Base-by-base conservation (phyloP, 2,888 invertebrate species). In the Lasioglossum marginatum region DNA sequence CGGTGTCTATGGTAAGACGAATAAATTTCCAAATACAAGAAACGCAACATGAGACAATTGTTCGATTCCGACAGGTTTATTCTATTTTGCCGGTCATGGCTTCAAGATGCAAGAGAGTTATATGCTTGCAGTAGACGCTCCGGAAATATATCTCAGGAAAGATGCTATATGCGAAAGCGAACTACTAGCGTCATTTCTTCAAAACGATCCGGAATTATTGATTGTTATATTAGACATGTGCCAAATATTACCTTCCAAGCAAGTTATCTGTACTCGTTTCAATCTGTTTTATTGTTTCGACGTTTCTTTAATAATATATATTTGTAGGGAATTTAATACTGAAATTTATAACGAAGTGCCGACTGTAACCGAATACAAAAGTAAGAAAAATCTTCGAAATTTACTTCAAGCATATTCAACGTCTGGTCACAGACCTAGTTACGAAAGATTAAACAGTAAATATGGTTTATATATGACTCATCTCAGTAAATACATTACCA, bases 81-180 rank as follows among this genome's bases (percentile, higher is more conserved):
- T 95, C 81, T 95, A 95, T 81, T 95, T 93, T 83, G 95, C 93
- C 79, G 95, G 95, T 0, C 95, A 95, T 89, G 95, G 95, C 74
- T 95, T 94, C 71, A 93, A 93, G 81, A 93, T 94, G 92, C 93
- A 94, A 52, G 95, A 94, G 73, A 94, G 92, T 91, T 94, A 94
- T 27, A 93, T 95, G 93, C 89, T 95, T 31, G 92, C 95, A 8
- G 87, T 93, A 4, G 94, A 95, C 87, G 92, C 94, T 19, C 94
- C 95, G 12, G 81, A 85, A 80, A 57, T 79, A 63, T 95, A 92
- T 82, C 88, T 93, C 23, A 87, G 93, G 68, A 91, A 86, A 74
- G 89, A 94, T 79, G 93, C 94, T 45, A 89, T 95, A 79, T 93
- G 93, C 68, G 95, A 94, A 86, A 93, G 93, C 79, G 91, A 94